Evolutionary conservation across 2,888 invertebrate species (phyloP), one percentile per base, ranked within the genome.

Genomic region (Phalera bucephala): DNA sequence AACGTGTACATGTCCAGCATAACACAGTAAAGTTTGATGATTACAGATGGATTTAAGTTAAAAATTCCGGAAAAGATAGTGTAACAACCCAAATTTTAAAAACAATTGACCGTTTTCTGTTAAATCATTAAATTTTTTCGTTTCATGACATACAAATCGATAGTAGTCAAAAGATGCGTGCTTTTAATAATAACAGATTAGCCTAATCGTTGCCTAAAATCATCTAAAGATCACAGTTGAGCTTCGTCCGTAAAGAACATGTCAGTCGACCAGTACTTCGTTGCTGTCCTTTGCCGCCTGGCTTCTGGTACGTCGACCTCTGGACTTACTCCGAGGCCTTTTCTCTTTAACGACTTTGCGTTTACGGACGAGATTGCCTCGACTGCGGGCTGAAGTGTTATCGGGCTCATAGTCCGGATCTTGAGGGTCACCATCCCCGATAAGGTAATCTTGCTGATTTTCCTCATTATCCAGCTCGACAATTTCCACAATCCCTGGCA

Each of bases 241-340:
- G 63, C 66, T 70, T 58, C 52, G 53, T 64, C 63, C 50, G 45
- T 40, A 43, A 40, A 45, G 15, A 45, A 40, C 41, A 12, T 13
- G 4, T 79, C 65, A 87, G 32, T 87, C 82, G 52, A 83, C 80
- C 40, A 60, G 37, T 29, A 86, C 49, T 64, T 78, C 78, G 40
- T 58, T 73, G 41, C 55, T 72, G 10, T 72, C 72, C 37, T 70
- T 76, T 21, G 79, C 80, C 2, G 85, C 60, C 49, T 87, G 86
- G 47, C 87, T 89, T 41, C 89, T 72, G 1, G 89, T 89, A 36
- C 78, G 77, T 8, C 89, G 80, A 1, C 87, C 86, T 33, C 83
- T 62, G 12, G 89, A 88, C 36, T 67, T 78, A 58, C 89, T 89
- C 1, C 89, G 71, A 6, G 86, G 64, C 39, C 75, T 64, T 45